phyloP scores from a whole-genome alignment of 2,797 vertebrate genomes.

The Podargus strigoides region DNA sequence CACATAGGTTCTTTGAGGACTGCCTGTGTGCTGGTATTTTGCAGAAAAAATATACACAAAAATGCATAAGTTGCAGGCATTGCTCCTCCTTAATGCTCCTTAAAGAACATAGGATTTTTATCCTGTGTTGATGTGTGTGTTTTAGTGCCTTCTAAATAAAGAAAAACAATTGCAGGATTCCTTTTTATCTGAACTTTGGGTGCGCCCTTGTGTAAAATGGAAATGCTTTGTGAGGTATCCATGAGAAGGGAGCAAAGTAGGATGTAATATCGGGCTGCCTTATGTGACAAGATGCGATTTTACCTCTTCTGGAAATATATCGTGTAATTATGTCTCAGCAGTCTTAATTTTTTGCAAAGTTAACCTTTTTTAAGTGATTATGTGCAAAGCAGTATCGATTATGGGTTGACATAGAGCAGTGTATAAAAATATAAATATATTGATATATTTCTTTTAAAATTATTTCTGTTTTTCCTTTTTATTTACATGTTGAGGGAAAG shows the following conservation, averaged over 20 bases:
- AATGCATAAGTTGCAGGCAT: neutral
- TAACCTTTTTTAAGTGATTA: neutral
- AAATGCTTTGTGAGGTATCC: conserved; percentile 12
- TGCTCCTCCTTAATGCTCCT: neutral
- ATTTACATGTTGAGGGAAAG: neutral
- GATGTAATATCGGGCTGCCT: neutral
- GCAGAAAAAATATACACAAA: neutral
- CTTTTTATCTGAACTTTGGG: conserved; percentile 25
- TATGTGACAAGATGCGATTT: neutral
- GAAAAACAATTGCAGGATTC: neutral
- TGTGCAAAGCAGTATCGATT: neutral
- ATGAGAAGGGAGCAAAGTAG: neutral
- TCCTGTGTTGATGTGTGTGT: neutral
- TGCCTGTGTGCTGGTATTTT: neutral
- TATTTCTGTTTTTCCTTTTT: neutral
- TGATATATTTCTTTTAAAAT: neutral
- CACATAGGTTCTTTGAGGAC: neutral
- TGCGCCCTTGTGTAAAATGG: neutral
- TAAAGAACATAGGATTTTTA: neutral
- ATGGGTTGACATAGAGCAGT: neutral
- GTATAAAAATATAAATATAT: neutral
- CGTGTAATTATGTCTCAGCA: neutral
- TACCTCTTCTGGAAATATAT: neutral
- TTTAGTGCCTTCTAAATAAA: neutral
- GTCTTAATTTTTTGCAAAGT: neutral